Conservation (phyloP, 1,140 invertebrate species). For the Rhyzopertha dominica region DNA sequence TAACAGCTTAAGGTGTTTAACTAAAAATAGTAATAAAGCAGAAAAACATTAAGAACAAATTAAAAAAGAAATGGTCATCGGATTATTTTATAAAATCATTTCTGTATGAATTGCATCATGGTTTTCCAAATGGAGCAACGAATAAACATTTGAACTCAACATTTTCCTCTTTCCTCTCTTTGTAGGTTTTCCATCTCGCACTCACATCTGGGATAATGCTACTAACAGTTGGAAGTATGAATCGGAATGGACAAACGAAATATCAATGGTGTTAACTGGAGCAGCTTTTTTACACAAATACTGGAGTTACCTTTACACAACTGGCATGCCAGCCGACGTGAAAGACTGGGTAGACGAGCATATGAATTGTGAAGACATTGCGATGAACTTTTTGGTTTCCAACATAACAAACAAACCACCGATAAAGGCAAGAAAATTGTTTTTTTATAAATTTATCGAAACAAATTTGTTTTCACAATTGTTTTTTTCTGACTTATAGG, state of each 20-base stretch:
- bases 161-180: constrained; percentile 5
- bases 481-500: constrained; percentile 50
- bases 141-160: too few species aligned
- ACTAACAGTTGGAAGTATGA: constrained; percentile 84
- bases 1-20: too few species aligned
- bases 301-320: constrained; percentile 87
- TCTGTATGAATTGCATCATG: too few species aligned
- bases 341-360: constrained; percentile 80
- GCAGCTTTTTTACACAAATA: constrained; percentile 93
- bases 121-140: too few species aligned
- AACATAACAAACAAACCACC: constrained; percentile 90
- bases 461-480: constrained; percentile 5
- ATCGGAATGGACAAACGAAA: constrained; percentile 92
- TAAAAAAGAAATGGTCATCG: too few species aligned
- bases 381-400: constrained; percentile 90
- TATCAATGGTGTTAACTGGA: constrained; percentile 89
- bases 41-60: too few species aligned
- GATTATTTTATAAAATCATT: too few species aligned
- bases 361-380: constrained; percentile 95
- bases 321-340: constrained; percentile 66
- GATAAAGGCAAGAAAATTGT: constrained; percentile 66
- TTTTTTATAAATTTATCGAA: background rate
- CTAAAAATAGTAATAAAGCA: too few species aligned
- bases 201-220: constrained; percentile 84
- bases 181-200: constrained; percentile 77